A percentile compares a stretch with the other conserved stretches of the same genome.
Conservation (phyloP, 1,140 invertebrate genomes). For the Popillia japonica region DNA sequence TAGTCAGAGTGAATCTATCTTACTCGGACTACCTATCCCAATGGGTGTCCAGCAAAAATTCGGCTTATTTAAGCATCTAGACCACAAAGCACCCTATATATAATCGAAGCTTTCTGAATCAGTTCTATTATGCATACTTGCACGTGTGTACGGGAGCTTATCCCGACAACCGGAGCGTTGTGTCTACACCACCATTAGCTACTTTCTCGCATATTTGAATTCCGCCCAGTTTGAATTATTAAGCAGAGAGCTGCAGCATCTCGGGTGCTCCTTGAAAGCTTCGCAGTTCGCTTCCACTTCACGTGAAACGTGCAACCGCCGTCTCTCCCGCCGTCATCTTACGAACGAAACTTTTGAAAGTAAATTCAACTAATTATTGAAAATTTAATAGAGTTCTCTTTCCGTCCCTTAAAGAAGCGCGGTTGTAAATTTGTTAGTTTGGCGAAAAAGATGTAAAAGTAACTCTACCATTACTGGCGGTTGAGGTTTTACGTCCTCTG, state of each 20-base stretch:
- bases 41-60: too few relatives aligned
- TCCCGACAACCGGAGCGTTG: too few relatives aligned
- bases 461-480: not conserved
- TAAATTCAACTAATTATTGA: slow-evolving; percentile 1
- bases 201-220: slow-evolving; percentile 5
- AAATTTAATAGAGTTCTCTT: not conserved
- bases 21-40: too few relatives aligned
- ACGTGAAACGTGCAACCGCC: too few relatives aligned
- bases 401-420: not conserved
- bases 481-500: too few relatives aligned
- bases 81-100: too few relatives aligned
- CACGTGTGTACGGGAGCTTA: too few relatives aligned
- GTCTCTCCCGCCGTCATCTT: not conserved
- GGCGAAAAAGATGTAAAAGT: too few relatives aligned
- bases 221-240: not conserved
- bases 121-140: too few relatives aligned
- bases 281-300: not conserved
- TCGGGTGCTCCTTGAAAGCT: not conserved
- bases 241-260: not conserved
- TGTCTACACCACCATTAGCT: not conserved
- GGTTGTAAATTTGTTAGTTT: not conserved
- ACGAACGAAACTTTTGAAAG: not conserved
- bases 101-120: too few relatives aligned
- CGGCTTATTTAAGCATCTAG: too few relatives aligned
- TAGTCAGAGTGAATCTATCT: too few relatives aligned